Conservation (phyloP, 2,113 vertebrate genomes). For the Oryzias celebensis region DNA sequence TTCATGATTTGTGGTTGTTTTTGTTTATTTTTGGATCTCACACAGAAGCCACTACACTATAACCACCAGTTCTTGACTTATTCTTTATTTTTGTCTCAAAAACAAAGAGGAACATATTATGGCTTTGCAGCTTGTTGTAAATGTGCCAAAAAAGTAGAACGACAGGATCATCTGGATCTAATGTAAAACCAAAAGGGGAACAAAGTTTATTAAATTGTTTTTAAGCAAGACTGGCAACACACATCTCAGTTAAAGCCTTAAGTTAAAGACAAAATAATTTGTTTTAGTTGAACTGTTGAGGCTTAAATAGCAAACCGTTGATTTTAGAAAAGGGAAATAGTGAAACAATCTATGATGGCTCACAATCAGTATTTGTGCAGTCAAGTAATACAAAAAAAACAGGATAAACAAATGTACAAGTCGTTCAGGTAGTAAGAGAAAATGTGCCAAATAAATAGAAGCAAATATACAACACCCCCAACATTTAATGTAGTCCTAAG, state of each 20-base stretch:
- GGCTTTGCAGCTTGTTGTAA: background rate
- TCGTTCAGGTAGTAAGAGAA: slow-evolving; percentile 54
- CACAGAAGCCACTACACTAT: too few relatives aligned
- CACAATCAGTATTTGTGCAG: slow-evolving; percentile 46
- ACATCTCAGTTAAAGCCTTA: slow-evolving; percentile 30
- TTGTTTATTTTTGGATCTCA: too few relatives aligned
- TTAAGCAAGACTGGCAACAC: slow-evolving; percentile 16
- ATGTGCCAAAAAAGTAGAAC: slow-evolving; percentile 11
- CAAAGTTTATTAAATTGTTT: background rate
- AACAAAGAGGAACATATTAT: background rate
- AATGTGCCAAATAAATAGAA: slow-evolving; percentile 70
- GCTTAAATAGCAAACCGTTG: slow-evolving; percentile 25
- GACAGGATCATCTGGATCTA: background rate
- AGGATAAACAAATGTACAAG: slow-evolving; percentile 53
- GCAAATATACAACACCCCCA: slow-evolving; percentile 45
- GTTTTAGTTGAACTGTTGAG: slow-evolving; percentile 28
- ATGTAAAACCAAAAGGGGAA: slow-evolving; percentile 13
- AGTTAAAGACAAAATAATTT: slow-evolving; percentile 40
- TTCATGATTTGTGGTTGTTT: too few relatives aligned
- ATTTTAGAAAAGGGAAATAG: slow-evolving; percentile 23
- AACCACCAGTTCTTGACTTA: background rate
- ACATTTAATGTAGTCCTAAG: slow-evolving; percentile 43
- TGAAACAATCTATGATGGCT: slow-evolving; percentile 44
- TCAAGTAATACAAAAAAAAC: slow-evolving; percentile 43
- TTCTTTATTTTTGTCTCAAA: slow-evolving; percentile 1